phyloP scores from a whole-genome alignment of 2,888 invertebrate species.

The Heliconius sara region DNA sequence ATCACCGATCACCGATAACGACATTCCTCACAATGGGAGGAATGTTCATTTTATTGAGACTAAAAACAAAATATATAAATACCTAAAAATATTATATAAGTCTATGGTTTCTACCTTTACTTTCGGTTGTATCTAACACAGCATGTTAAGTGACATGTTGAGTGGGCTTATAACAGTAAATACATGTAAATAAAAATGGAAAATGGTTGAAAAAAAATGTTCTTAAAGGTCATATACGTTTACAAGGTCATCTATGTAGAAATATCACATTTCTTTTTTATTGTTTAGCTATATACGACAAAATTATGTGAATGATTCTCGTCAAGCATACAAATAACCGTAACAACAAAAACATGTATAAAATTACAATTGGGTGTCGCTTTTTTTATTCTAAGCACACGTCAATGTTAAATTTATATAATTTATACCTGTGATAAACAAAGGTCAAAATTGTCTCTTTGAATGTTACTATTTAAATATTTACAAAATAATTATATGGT shows the following conservation, averaged over 20 bases:
- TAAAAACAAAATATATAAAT: neutral
- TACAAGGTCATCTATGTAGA: neutral
- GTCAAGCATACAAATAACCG: conserved; percentile 25
- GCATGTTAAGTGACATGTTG: neutral
- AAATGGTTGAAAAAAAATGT: neutral
- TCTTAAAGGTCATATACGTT: neutral
- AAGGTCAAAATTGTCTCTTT: conserved; percentile 18
- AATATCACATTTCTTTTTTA: neutral
- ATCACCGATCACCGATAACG: no score
- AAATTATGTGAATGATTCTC: conserved; percentile 30
- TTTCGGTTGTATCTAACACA: neutral
- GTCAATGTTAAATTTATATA: conserved; percentile 35
- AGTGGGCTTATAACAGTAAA: neutral
- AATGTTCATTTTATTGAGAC: neutral
- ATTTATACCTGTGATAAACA: conserved; percentile 35
- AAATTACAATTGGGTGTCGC: conserved; percentile 36
- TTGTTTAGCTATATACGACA: neutral
- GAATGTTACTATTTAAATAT: neutral
- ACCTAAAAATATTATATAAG: neutral
- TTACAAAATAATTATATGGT: neutral
- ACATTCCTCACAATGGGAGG: no score
- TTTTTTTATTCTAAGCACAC: conserved; percentile 33
- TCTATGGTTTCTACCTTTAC: no score
- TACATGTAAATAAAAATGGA: neutral
- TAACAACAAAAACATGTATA: conserved; percentile 39